Base-by-base conservation (phyloP, 2,797 vertebrate genomes). In the Myotis planiceps region DNA sequence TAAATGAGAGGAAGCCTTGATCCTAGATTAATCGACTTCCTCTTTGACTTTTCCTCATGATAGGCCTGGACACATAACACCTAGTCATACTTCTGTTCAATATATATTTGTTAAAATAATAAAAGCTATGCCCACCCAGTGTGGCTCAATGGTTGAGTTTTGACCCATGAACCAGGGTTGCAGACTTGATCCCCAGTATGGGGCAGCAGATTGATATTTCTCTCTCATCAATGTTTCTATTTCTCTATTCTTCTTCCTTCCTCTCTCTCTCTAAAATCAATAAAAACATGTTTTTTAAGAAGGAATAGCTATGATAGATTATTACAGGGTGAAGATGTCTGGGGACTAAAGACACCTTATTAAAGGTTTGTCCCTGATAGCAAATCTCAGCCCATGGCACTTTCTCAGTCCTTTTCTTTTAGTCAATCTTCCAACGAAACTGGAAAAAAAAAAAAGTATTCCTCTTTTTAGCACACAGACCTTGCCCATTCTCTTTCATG, bases 401-500 rank as follows among this genome's bases (percentile, higher is more conserved):
- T 47, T n/a, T 66, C 55, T 80, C 8, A 68, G 60, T 74, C 6
- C 18, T 60, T 86, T 82, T 74, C 9, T 83, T 75, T 71, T 90
- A 85, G 83, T 16, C 10, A 83, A n/a, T 63, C 49, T 93, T 84
- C 25, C 68, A 92, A 88, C 10, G 0, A 47, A 95, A 88, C 49
- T 34, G 55, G 60, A 4, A 51, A 25, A 34, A 32, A n/a, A n/a
- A n/a, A 42, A 32, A 84, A 34, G 69, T 27, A 63, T 66, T 90
- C 93, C 42, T 97, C 58, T 85, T 94, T 88, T 85, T 27, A 91
- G 68, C n/a, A 69, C 42, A 91, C 7, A 32, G 27, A 53, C 9
- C 65, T 65, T 92, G 19, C 18, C 45, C 63, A 84, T 88, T 96
- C 76, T 81, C 29, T 55, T 94, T 92, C 37, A 76, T 90, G 29